Base-by-base conservation (phyloP, 2,797 vertebrate genomes). In the Pipistrellus pipistrellus region DNA sequence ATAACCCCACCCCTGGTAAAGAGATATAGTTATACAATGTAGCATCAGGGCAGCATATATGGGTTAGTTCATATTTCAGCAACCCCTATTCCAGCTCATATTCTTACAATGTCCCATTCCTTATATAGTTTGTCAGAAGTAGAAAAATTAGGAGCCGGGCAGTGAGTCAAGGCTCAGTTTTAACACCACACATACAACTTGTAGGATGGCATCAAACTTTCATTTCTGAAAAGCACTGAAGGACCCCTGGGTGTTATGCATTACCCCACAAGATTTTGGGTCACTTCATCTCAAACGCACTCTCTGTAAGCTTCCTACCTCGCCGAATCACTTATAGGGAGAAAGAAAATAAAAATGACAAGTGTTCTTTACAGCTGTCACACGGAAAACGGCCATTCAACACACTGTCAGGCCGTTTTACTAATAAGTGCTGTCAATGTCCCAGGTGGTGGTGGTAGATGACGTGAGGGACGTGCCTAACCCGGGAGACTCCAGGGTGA, bases 331-430 rank as follows among this genome's bases (percentile, higher is more conserved):
- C 18, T 44, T 32, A 30, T 11, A 35, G 10, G 25, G 55, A 82
- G 15, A 76, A 81, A 76, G 64, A 2, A 57, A 91, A 80, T 62
- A 78, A 89, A 90, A 80, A 75, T 25, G n/a, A 51, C 76, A 76
- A 27, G 41, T 68, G 38, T 38, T 66, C 59, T 73, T 68, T 80
- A 76, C 78, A 76, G 41, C 20, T 57, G 94, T 72, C 85, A 68
- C 48, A 77, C 10, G 44, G 87, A 35, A 91, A 92, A 89, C 7
- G 62, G 80, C 64, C 80, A 91, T 57, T 87, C 66, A 88, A 68
- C 14, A 55, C 4, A 59, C 0, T 0, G 59, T 38, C 59, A 73
- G 88, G 35, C 62, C 46, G 17, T 53, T 92, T 59, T 59, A 78
- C 55, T 48, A 41, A 9, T 0, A 77, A 92, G 48, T 21, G 69